A percentile compares a stretch with the other conserved stretches of the same genome.
Evolutionary conservation across 92 coral and sea anemone genomes (phyloP).

Genomic region (Zoanthus sociatus): DNA sequence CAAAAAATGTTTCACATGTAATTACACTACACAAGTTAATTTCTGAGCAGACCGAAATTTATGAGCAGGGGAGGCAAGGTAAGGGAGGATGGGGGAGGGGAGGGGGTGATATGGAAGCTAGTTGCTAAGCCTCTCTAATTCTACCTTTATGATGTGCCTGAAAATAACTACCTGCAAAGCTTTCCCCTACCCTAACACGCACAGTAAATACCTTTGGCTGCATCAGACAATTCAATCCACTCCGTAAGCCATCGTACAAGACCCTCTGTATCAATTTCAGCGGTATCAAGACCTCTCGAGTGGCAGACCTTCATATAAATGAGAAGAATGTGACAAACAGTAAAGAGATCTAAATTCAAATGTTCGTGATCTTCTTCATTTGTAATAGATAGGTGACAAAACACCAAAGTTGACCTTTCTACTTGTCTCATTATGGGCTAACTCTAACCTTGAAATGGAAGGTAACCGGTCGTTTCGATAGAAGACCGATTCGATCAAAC

Average conservation of each 20-base stretch:
- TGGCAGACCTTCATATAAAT: conserved; percentile 83
- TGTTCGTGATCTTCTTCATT: too few species aligned
- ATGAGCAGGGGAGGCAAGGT: too few species aligned
- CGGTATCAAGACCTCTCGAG: conserved; percentile 90
- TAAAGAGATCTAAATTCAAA: not conserved
- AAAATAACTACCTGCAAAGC: not conserved
- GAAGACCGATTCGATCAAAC: too few species aligned
- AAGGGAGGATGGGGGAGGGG: not conserved
- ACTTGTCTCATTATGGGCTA: too few species aligned
- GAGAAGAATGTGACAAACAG: not conserved
- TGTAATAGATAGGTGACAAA: too few species aligned
- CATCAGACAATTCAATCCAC: conserved; percentile 89
- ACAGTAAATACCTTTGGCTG: conserved; percentile 76
- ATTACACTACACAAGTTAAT: too few species aligned
- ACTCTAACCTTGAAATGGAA: too few species aligned
- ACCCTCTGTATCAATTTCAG: conserved; percentile 76
- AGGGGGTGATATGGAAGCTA: too few species aligned
- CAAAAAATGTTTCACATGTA: too few species aligned
- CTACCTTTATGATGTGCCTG: not conserved
- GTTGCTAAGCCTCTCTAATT: not conserved
- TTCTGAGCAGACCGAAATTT: too few species aligned
- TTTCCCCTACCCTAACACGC: not conserved
- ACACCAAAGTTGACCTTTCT: too few species aligned
- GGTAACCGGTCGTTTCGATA: too few species aligned
- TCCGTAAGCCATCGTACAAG: conserved; percentile 84